A percentile compares a stretch with the other conserved stretches of the same genome.
Evolutionary conservation across 2,797 vertebrate species (phyloP).

Genomic region (Tauraco hartlaubi): DNA sequence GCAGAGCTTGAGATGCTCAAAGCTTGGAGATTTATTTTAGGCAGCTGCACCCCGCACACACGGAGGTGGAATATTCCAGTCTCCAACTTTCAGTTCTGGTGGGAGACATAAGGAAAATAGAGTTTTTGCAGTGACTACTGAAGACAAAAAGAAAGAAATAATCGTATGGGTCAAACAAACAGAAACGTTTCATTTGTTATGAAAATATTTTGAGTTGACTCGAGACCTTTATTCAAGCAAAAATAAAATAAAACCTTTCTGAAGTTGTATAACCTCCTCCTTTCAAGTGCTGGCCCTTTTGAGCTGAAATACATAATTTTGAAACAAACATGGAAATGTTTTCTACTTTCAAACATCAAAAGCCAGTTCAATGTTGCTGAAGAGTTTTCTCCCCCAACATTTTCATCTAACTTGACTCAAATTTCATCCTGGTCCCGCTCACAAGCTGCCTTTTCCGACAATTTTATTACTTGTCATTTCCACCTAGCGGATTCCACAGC

Average conservation of each 20-base stretch:
- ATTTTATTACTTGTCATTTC: slow-evolving; percentile 40
- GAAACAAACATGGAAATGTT: background rate
- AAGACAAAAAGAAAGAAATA: background rate
- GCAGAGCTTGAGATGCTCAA: background rate
- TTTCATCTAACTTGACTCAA: slow-evolving; percentile 25
- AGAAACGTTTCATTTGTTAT: background rate
- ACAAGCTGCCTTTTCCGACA: background rate
- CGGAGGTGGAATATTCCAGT: slow-evolving; percentile 22
- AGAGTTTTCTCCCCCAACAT: background rate
- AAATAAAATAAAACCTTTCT: slow-evolving; percentile 2
- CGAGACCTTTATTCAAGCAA: background rate
- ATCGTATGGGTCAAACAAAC: background rate
- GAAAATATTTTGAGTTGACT: background rate
- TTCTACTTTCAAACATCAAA: slow-evolving; percentile 20
- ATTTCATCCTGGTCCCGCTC: slow-evolving; percentile 8
- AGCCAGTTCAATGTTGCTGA: background rate
- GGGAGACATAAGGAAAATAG: background rate
- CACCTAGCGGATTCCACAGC: background rate
- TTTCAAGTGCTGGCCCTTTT: background rate
- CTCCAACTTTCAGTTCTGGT: background rate
- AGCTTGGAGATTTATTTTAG: slow-evolving; percentile 26
- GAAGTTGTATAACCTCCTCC: background rate
- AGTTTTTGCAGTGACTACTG: background rate
- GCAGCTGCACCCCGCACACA: background rate
- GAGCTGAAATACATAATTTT: background rate